A percentile compares a stretch with the other conserved stretches of the same genome.
Conservation (phyloP, 2,888 invertebrate genomes). For the Rhamnusium bicolor region DNA sequence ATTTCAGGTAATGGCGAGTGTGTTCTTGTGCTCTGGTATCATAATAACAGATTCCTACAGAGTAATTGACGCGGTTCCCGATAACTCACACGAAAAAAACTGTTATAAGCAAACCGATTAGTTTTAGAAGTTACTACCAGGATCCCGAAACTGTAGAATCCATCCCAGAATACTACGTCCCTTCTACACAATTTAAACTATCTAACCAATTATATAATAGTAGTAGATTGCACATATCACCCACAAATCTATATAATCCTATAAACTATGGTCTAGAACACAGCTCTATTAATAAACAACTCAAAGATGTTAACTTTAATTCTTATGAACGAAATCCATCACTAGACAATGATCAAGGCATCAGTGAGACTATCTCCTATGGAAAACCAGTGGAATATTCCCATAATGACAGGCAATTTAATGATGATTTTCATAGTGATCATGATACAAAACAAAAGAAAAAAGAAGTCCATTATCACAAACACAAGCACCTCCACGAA, state of each 20-base stretch:
- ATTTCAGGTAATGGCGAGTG: constrained; percentile 13
- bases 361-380: background rate
- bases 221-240: background rate
- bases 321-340: background rate
- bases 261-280: background rate
- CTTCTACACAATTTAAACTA: constrained; percentile 33
- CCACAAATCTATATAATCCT: background rate
- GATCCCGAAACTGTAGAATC: background rate
- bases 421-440: background rate
- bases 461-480: constrained; percentile 62
- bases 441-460: constrained; percentile 18
- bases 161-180: background rate
- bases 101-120: constrained; percentile 32
- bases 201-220: constrained; percentile 38
- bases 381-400: background rate
- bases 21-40: background rate
- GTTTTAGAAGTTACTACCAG: constrained; percentile 6
- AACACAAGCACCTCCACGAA: constrained; percentile 63
- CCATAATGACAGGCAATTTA: background rate
- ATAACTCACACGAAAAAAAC: constrained; percentile 6
- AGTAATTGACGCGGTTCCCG: background rate
- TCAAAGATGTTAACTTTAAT: background rate
- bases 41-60: background rate
- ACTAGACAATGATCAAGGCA: constrained; percentile 3
- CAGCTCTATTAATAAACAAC: constrained; percentile 15